Percentiles rank a stretch among this genome's conserved stretches.
phyloP scores from a whole-genome alignment of 2,113 vertebrate genomes.

The Brevimyrus niger region DNA sequence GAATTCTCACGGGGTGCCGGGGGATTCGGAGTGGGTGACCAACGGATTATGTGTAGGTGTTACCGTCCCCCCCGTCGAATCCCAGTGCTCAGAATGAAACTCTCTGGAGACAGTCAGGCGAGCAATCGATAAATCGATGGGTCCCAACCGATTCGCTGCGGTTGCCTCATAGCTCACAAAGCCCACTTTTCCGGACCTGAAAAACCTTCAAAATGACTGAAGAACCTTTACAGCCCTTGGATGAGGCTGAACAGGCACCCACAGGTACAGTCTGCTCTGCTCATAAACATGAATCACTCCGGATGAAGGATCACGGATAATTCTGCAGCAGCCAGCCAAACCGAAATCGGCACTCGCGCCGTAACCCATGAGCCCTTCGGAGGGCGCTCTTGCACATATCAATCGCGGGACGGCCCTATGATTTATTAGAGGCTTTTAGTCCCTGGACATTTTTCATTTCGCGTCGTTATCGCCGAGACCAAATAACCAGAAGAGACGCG shows the following conservation, averaged over 20 bases:
- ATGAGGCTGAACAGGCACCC: not conserved
- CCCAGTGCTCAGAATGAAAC: conserved; percentile 7
- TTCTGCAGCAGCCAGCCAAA: not conserved
- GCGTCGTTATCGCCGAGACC: not conserved
- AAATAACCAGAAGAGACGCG: not conserved
- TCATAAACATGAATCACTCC: not conserved
- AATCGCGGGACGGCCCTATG: not conserved
- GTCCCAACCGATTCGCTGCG: not conserved
- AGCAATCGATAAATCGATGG: not conserved
- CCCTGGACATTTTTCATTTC: not conserved
- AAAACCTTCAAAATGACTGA: not conserved
- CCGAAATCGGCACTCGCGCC: not conserved
- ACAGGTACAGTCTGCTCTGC: not conserved
- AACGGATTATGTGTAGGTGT: not conserved
- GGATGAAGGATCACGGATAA: not conserved
- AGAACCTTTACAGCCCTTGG: not conserved
- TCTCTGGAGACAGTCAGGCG: not conserved
- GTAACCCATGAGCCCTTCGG: not conserved
- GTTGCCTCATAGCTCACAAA: not conserved
- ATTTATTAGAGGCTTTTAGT: not conserved
- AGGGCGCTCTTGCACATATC: no score
- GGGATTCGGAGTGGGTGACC: not conserved
- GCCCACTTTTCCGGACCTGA: not conserved
- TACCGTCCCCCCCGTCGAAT: not conserved
- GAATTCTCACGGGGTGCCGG: not conserved